Evolutionary conservation across 2,113 vertebrate species (phyloP).

Genomic region (Caranx ignobilis): DNA sequence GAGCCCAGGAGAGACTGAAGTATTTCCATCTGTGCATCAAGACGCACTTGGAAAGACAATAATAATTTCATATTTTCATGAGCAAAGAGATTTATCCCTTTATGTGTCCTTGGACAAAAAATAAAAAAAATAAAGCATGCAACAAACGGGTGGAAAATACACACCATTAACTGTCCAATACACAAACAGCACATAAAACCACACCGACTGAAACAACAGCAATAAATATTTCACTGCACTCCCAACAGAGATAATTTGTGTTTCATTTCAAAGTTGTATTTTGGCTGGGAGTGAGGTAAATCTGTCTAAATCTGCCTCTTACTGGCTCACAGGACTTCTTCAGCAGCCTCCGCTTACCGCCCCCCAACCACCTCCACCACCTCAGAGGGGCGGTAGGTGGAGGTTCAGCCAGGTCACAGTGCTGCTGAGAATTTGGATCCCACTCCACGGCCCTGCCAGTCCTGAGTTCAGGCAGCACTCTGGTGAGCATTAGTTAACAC

Average conservation of each 20-base stretch:
- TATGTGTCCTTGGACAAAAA: slow-evolving; percentile 42
- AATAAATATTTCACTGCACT: slow-evolving; percentile 68
- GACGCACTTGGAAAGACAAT: slow-evolving; percentile 26
- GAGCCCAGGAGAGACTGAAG: slow-evolving; percentile 29
- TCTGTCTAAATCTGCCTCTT: slow-evolving; percentile 56
- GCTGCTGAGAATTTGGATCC: slow-evolving; percentile 69
- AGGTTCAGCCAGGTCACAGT: slow-evolving; percentile 67
- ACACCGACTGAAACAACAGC: slow-evolving; percentile 71
- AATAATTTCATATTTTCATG: slow-evolving; percentile 43
- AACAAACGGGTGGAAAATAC: slow-evolving; percentile 52
- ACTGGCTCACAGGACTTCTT: slow-evolving; percentile 50
- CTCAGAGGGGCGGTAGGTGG: slow-evolving; percentile 47
- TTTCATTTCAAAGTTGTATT: slow-evolving; percentile 68
- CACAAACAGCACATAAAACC: slow-evolving; percentile 72
- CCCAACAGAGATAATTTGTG: slow-evolving; percentile 72
- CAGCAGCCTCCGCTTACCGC: background rate
- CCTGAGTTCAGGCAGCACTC: slow-evolving; percentile 66
- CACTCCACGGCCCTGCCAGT: slow-evolving; percentile 66
- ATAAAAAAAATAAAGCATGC: slow-evolving; percentile 21
- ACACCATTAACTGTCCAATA: slow-evolving; percentile 62
- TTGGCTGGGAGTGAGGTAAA: slow-evolving; percentile 57
- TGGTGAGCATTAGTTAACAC: slow-evolving; percentile 85
- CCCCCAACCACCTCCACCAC: slow-evolving; percentile 9
- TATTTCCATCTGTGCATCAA: slow-evolving; percentile 42
- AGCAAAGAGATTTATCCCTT: slow-evolving; percentile 62